A percentile compares a stretch with the other conserved stretches of the same genome.
Evolutionary conservation across 1,140 invertebrate species (phyloP).

Genomic region (Ceratina japonica): DNA sequence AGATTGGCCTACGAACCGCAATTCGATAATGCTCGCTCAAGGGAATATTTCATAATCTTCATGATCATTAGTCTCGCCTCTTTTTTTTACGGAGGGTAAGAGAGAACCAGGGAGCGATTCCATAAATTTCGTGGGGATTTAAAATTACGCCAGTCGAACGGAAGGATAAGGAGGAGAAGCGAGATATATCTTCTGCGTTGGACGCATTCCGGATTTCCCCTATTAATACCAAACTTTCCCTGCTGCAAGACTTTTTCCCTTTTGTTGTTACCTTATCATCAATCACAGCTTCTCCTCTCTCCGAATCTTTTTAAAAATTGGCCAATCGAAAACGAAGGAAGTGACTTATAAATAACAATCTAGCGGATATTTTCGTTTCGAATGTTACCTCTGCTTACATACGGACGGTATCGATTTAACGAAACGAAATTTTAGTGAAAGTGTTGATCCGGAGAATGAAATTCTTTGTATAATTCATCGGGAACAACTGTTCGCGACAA

Average conservation of each 20-base stretch:
- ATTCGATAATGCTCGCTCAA: neutral
- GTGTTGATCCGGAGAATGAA: neutral
- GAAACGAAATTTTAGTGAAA: neutral
- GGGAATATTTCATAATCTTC: constrained; percentile 8
- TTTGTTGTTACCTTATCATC: constrained; percentile 26
- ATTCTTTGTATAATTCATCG: constrained; percentile 30
- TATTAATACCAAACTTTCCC: constrained; percentile 70
- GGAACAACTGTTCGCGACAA: constrained; percentile 13
- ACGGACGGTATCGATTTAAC: neutral
- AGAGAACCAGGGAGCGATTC: constrained; percentile 34
- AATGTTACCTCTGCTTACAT: too few relatives aligned
- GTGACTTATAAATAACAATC: too few relatives aligned
- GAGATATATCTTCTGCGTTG: constrained; percentile 61
- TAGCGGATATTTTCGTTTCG: too few relatives aligned
- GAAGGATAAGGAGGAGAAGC: constrained; percentile 43
- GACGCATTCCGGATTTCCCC: constrained; percentile 69
- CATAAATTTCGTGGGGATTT: constrained; percentile 60
- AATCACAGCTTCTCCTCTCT: neutral
- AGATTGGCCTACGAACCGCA: too few relatives aligned
- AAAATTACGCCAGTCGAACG: constrained; percentile 57
- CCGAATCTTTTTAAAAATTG: neutral
- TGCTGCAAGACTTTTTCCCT: constrained; percentile 55
- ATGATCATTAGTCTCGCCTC: constrained; percentile 29
- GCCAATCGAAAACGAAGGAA: neutral
- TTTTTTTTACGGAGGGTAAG: neutral